Base-by-base conservation (phyloP, 2,888 invertebrate genomes). In the Eupelmus urozonus region DNA sequence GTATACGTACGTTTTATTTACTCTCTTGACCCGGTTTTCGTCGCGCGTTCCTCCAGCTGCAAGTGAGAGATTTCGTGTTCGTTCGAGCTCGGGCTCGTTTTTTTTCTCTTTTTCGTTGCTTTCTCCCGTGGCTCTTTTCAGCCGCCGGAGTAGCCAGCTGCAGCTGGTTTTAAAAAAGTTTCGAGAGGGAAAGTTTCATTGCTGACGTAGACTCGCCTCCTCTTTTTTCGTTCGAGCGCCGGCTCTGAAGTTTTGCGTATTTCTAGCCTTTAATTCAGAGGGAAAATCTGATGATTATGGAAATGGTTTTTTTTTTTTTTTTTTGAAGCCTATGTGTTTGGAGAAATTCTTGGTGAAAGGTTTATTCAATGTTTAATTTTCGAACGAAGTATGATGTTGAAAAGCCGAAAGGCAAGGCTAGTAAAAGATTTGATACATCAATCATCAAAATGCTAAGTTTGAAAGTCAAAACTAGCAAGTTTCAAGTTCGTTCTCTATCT, bases 21-120 rank as follows among this genome's bases (percentile, higher is more conserved):
- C 67, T 62, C 67, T 71, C 76, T 76, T 76, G 76, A 76, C 76
- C 76, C 18, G 29, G 53, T 79, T 73, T 67, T 66, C 71, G 23
- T 59, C 55, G 23, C 29, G 29, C 25, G n/a, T 71, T 57, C n/a
- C 75, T 60, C 40, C 20, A 49, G 11, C 18, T 13, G 60, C 53
- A 74, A 70, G 57, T 71, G 66, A 62, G 60, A 70, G 78, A 75
- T 74, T 78, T 74, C 45, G 27, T 34, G 65, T 75, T 57, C 72
- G 49, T 42, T 60, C 62, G 67, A 62, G 49, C 57, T 66, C 59
- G 23, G 45, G 27, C 66, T 13, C 9, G n/a, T 72, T 66, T 65
- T 51, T 63, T 73, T 55, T 53, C 27, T 45, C 49, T 45, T 42
- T 53, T 53, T 34, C 27, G 18, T 59, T 51, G 29, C 40, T 40